Evolutionary conservation across 2,113 vertebrate genomes (phyloP), one percentile per base, ranked within the genome.

Genomic region (Eira barbara): DNA sequence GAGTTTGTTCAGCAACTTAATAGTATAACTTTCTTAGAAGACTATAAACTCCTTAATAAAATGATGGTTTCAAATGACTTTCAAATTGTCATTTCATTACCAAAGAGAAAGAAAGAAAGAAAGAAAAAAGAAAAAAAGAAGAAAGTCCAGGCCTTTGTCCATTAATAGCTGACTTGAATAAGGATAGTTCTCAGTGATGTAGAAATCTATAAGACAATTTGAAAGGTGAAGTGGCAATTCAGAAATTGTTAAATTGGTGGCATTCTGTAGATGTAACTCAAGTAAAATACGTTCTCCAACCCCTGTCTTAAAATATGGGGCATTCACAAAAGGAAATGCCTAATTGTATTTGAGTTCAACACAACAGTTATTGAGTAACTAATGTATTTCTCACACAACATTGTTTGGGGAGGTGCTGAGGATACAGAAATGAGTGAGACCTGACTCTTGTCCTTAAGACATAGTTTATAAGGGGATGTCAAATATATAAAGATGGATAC

Each of bases 1-100:
- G n/a, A 89, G 13, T 96, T 95, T 97, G 47, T 42, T 97, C 83
- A 96, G 96, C 79, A 96, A 89, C 27, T 80, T 97, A 82, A 83
- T 79, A 57, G 52, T 79, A 86, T 89, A 92, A 91, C 73, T 87
- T 95, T 95, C 69, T 92, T 94, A 86, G 74, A 97, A 87, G 91
- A 96, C 83, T 90, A 89, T 85, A 92, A 93, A 95, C 47, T 95
- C 25, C 39, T 96, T 83, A 84, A 95, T 89, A 93, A 95, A 91
- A 87, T 45, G 74, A 34, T 92, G 74, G 25, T 94, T 92, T 96
- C 74, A 92, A 90, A 13, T 92, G 29, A 90, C 80, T 94, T 97
- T 95, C 88, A 96, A 97, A 92, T 91, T 23, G 23, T 88, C 18
- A 91, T 91, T 96, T 95, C 11, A 59, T 83, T 83, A 18, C 42